A percentile compares a stretch with the other conserved stretches of the same genome.
phyloP scores from a whole-genome alignment of 2,797 vertebrate genomes.

The Limnodromus scolopaceus region DNA sequence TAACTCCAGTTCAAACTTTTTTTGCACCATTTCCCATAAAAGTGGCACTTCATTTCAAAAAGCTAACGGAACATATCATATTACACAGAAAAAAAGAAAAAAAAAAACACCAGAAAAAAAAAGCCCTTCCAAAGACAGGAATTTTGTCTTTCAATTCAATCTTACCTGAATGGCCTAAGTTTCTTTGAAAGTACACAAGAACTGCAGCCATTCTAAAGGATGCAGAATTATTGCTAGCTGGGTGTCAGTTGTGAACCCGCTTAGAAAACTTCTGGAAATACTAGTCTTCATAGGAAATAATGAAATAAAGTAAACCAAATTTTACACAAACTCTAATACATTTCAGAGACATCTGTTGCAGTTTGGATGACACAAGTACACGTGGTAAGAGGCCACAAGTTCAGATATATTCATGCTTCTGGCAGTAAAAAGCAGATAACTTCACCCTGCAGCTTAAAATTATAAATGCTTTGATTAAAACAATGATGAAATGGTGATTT shows the following conservation, averaged over 20 bases:
- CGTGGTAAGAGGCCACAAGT: background rate
- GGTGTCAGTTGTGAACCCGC: background rate
- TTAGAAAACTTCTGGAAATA: background rate
- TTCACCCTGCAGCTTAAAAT: background rate
- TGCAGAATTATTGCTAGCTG: background rate
- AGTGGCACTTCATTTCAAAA: background rate
- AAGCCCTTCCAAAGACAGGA: background rate
- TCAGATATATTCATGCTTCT: constrained; percentile 2
- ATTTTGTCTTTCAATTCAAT: background rate
- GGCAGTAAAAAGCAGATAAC: background rate
- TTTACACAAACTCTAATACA: background rate
- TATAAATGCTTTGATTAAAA: background rate
- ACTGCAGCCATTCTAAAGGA: background rate
- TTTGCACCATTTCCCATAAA: background rate
- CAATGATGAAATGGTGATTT: background rate
- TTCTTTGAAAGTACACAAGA: background rate
- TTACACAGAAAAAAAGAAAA: background rate
- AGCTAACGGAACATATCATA: background rate
- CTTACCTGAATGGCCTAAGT: background rate
- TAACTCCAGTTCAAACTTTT: background rate
- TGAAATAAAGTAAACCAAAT: background rate
- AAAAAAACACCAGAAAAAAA: background rate
- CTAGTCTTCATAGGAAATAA: background rate
- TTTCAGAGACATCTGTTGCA: background rate
- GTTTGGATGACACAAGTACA: background rate